Conservation (phyloP, 2,797 vertebrate genomes). For the Catharus ustulatus region DNA sequence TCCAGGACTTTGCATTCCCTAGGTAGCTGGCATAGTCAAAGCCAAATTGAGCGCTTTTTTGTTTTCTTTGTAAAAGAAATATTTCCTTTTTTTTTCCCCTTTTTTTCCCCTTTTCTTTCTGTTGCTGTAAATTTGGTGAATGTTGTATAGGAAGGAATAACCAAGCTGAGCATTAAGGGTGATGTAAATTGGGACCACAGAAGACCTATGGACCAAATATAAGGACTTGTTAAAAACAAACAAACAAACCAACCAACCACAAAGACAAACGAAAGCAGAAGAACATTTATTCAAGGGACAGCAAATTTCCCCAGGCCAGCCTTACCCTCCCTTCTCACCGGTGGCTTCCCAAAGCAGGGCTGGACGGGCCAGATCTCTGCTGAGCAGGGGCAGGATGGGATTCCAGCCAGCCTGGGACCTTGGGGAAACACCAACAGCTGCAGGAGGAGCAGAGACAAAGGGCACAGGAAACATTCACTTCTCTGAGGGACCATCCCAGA, state of each 20-base stretch:
- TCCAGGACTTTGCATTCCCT: conserved; percentile 39
- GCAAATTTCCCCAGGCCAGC: not conserved
- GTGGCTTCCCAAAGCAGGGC: conserved; percentile 7
- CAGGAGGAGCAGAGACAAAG: not conserved
- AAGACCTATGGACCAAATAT: conserved; percentile 52
- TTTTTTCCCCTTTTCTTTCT: not conserved
- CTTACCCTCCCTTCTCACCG: not conserved
- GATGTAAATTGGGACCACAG: conserved; percentile 3
- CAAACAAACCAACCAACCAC: not conserved
- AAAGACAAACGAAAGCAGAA: not conserved
- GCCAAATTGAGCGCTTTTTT: conserved; percentile 25
- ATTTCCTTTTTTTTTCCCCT: not conserved
- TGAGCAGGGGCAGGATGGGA: not conserved
- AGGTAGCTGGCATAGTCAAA: conserved; percentile 31
- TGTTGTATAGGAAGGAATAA: conserved; percentile 54
- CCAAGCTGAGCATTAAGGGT: conserved; percentile 17
- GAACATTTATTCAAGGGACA: not conserved
- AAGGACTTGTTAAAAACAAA: not conserved
- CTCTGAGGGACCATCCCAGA: not conserved
- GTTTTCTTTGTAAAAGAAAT: not conserved
- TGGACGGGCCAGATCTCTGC: not conserved
- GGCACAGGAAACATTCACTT: not conserved
- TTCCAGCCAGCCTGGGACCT: not conserved
- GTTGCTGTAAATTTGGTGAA: conserved; percentile 55
- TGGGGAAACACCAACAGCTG: not conserved